Evolutionary conservation across 1,140 invertebrate genomes (phyloP).

Genomic region (Atopsyche davidsoni): DNA sequence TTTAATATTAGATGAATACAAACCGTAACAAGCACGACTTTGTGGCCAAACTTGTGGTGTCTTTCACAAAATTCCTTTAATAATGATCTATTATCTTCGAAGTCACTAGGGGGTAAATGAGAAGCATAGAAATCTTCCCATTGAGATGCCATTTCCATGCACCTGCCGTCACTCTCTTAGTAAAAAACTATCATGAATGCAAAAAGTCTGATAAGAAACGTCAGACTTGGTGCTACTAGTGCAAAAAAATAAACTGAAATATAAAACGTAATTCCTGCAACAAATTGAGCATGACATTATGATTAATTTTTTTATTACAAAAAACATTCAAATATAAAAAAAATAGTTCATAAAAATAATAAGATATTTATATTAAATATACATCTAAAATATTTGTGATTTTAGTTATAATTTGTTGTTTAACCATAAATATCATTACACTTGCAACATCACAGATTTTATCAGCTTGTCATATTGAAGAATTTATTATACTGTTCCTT

Average conservation of each 20-base stretch:
- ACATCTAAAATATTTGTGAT: no score
- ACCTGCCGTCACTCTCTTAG: conserved; percentile 7
- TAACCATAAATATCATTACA: no score
- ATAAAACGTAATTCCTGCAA: no score
- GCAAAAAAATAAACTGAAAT: not conserved
- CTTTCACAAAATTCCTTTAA: conserved; percentile 64
- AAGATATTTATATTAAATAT: no score
- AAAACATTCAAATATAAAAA: no score
- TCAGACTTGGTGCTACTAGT: conserved; percentile 14
- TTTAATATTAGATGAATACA: conserved; percentile 33
- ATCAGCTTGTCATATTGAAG: no score
- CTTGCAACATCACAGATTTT: no score
- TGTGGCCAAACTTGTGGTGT: conserved; percentile 56
- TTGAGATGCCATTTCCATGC: conserved; percentile 45
- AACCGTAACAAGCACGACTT: conserved; percentile 74
- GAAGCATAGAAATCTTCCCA: conserved; percentile 79
- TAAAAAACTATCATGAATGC: conserved; percentile 4
- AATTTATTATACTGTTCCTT: no score
- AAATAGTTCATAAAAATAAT: no score
- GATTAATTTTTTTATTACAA: no score
- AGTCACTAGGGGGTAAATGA: conserved; percentile 66
- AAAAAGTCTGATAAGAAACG: conserved; percentile 23
- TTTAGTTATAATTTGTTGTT: no score
- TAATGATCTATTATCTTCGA: conserved; percentile 61
- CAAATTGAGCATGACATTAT: no score